Evolutionary conservation across 1,140 invertebrate species (phyloP).

Genomic region (Drosophila kepulauana): DNA sequence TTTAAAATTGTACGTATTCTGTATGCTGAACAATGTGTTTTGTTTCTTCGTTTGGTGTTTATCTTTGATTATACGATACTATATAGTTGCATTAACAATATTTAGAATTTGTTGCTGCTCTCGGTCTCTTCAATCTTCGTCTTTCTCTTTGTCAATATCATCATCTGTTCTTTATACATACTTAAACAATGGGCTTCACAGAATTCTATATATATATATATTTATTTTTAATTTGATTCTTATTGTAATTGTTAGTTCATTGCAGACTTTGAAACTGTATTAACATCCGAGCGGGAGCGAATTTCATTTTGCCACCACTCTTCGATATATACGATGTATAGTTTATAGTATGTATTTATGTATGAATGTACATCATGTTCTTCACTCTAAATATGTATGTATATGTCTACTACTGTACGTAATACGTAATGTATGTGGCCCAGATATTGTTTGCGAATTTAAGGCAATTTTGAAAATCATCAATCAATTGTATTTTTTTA

Average conservation of each 20-base stretch:
- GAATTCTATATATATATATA: constrained; percentile 2
- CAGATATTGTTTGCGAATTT: constrained; percentile 46
- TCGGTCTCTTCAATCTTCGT: background rate
- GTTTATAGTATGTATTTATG: constrained; percentile 4
- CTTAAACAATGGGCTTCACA: constrained; percentile 4
- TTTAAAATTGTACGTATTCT: constrained; percentile 47
- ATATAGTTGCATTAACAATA: constrained; percentile 41
- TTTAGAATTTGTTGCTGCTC: constrained; percentile 46
- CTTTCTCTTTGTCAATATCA: constrained; percentile 13
- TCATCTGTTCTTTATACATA: constrained; percentile 23
- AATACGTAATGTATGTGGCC: constrained; percentile 32
- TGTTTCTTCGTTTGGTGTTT: constrained; percentile 33
- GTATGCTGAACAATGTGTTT: constrained; percentile 33
- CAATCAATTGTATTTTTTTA: constrained; percentile 48
- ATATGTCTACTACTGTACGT: background rate
- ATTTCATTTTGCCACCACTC: background rate
- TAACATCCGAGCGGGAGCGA: constrained; percentile 12
- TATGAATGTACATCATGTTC: constrained; percentile 8
- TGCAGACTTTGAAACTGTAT: constrained; percentile 25
- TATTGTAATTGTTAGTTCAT: constrained; percentile 36
- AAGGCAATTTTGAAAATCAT: constrained; percentile 51
- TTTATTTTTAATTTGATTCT: constrained; percentile 16
- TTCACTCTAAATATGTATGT: constrained; percentile 5
- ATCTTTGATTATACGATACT: constrained; percentile 47
- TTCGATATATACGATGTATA: constrained; percentile 9